phyloP scores from a whole-genome alignment of 2,797 vertebrate genomes.

The Brachyrhaphis roseni region DNA sequence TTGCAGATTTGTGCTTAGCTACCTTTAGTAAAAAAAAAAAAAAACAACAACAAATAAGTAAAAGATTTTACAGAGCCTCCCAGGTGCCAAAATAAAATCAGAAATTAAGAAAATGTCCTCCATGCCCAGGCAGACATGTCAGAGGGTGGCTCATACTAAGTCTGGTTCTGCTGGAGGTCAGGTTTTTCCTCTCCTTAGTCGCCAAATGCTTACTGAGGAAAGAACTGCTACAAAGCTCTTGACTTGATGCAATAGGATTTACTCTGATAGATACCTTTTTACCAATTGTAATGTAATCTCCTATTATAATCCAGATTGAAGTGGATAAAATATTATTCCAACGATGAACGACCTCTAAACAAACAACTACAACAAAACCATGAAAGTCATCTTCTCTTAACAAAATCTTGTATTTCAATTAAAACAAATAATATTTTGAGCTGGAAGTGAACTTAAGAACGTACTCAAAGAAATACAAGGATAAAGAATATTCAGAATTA shows the following conservation, averaged over 20 bases:
- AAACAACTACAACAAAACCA: not conserved
- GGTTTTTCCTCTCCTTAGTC: not conserved
- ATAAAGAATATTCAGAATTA: not conserved
- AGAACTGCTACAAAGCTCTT: not conserved
- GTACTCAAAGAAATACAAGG: not conserved
- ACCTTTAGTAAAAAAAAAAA: not conserved
- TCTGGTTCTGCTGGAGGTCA: not conserved
- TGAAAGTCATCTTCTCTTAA: not conserved
- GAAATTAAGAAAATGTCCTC: not conserved
- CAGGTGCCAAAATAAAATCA: conserved; percentile 2
- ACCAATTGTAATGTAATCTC: not conserved
- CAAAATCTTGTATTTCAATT: not conserved
- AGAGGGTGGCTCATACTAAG: not conserved
- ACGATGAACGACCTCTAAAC: not conserved
- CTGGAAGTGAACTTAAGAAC: not conserved
- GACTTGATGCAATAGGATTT: not conserved
- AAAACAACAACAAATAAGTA: too few species aligned
- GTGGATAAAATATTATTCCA: not conserved
- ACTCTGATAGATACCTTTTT: not conserved
- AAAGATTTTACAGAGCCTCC: not conserved
- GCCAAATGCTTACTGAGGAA: not conserved
- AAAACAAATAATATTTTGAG: not conserved
- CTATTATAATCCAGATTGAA: not conserved
- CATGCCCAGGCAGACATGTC: not conserved
- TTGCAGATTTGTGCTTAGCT: not conserved